Conservation (phyloP, 2,797 vertebrate genomes). For the Anguilla megastoma region DNA sequence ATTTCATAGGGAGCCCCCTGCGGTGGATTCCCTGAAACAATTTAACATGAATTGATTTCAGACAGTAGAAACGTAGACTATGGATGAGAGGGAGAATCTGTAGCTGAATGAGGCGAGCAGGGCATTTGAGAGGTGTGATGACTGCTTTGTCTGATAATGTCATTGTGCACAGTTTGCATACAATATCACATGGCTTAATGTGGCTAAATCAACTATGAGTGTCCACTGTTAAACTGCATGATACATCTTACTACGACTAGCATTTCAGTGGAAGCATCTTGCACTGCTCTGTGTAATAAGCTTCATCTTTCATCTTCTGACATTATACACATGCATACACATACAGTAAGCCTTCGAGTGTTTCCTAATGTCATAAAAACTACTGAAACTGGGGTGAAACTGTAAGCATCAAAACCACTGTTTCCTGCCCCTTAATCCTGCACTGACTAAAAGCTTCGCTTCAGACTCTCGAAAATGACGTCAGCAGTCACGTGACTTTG, state of each 20-base stretch:
- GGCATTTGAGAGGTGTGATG: background rate
- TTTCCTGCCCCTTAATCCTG: background rate
- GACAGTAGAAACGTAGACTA: background rate
- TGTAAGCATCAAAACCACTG: background rate
- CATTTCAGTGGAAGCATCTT: background rate
- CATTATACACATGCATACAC: background rate
- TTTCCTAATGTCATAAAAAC: background rate
- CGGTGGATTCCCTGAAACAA: background rate
- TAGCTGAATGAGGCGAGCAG: background rate
- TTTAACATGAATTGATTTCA: constrained; percentile 9
- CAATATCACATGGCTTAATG: background rate
- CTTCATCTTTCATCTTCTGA: background rate
- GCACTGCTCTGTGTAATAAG: background rate
- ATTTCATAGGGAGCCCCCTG: constrained; percentile 13
- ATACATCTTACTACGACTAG: background rate
- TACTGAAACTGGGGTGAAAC: background rate
- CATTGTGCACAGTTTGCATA: background rate
- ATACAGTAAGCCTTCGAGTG: background rate
- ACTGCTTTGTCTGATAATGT: background rate
- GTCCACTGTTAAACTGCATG: background rate
- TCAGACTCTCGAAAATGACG: background rate
- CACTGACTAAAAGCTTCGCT: background rate
- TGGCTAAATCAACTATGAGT: background rate
- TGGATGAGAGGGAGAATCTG: background rate
- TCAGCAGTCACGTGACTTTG: background rate